Percentiles rank a stretch among this genome's conserved stretches.
Conservation (phyloP, 2,888 invertebrate species). For the Dioctria rufipes region DNA sequence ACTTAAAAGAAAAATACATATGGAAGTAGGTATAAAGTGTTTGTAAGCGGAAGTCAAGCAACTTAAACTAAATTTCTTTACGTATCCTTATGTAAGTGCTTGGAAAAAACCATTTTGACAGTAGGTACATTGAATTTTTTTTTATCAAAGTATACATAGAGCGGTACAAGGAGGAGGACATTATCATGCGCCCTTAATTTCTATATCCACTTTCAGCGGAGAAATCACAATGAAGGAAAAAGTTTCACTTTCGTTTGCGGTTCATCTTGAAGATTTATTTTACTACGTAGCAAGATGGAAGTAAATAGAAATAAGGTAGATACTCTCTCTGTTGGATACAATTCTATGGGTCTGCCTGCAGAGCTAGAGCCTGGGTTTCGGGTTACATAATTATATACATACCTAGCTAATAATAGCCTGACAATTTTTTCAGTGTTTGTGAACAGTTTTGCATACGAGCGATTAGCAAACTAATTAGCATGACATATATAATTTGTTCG, state of each 20-base stretch:
- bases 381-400: no score
- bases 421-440: neutral
- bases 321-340: no score
- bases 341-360: no score
- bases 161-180: constrained; percentile 37
- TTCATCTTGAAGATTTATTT: constrained; percentile 40
- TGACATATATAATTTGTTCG: constrained; percentile 2
- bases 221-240: constrained; percentile 50
- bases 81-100: neutral
- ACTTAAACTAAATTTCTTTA: no score
- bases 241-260: constrained; percentile 51
- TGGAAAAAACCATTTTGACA: constrained; percentile 22
- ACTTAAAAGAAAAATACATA: no score
- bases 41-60: no score
- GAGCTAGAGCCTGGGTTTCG: no score
- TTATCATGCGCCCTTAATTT: constrained; percentile 54
- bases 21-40: no score
- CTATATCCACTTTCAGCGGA: constrained; percentile 49
- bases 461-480: constrained; percentile 22
- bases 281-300: neutral
- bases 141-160: neutral
- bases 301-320: no score
- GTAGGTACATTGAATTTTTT: constrained; percentile 29
- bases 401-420: no score
- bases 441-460: neutral